Evolutionary conservation across 2,797 vertebrate species (phyloP), one percentile per base, ranked within the genome.

Genomic region (Anniella stebbinsi): DNA sequence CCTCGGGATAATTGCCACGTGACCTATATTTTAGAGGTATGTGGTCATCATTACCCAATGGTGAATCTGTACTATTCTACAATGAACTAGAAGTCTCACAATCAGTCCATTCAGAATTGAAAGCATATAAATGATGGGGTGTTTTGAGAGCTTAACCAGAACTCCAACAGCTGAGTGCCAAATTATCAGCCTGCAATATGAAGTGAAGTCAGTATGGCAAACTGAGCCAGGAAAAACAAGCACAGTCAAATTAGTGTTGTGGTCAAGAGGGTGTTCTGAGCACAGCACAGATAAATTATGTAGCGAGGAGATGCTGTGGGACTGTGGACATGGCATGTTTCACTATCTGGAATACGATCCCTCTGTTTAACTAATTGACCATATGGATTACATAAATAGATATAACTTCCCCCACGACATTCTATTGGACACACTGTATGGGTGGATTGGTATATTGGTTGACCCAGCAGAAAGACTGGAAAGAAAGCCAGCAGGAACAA

Each of bases 201-300:
- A 38, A 73, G 36, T n/a, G n/a, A 30, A 85, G 45, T 70, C 67
- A 85, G 67, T 23, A 86, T 6, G 3, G 70, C 51, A 86, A 41
- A 51, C n/a, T 18, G 70, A 75, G 69, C 84, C 84, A 86, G 84
- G 51, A 86, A 86, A 86, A 73, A 86, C 51, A 86, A 86, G 73
- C 69, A 45, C 41, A 38, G 8, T 45, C 38, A 33, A 67, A 33
- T 73, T 17, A 73, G 69, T 28, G 6, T 41, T 63, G 84, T 86
- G 51, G 54, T 63, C 36, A 76, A 30, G 45, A 63, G 36, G 51
- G 23, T 75, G 28, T 86, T 75, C 54, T 63, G n/a, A 63, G 54
- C 72, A 25, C 3, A 76, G n/a, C 54, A 76, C 1, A 41, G 25
- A 86, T 54, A 60, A 18, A 60, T 33, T 60, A 38, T 3, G 18